phyloP scores from a whole-genome alignment of 2,113 vertebrate species.

The Turnix velox region DNA sequence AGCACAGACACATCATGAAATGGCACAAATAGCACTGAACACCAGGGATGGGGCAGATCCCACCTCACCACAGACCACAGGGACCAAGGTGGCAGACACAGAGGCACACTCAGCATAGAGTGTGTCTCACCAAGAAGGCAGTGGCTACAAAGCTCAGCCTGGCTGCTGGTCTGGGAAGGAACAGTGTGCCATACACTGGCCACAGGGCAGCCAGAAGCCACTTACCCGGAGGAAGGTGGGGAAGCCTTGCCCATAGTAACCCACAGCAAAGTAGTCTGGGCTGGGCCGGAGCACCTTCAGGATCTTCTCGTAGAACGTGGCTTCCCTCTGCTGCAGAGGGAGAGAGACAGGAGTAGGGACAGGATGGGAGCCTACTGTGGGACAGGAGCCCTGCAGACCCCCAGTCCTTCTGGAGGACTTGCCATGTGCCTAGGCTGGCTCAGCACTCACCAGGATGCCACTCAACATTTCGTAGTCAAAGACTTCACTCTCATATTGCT shows the following conservation, averaged over 20 bases:
- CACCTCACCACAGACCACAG: neutral
- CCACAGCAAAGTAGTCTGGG: slow-evolving; percentile 56
- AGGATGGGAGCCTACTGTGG: accelerated
- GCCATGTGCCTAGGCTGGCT: accelerated
- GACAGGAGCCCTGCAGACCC: neutral
- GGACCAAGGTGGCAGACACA: neutral
- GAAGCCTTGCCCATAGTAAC: slow-evolving; percentile 64
- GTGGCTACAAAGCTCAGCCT: accelerated
- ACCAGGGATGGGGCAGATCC: neutral
- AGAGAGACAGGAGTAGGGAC: neutral
- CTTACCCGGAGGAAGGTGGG: slow-evolving; percentile 65
- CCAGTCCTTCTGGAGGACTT: accelerated
- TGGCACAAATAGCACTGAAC: neutral
- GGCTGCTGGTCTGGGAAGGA: neutral
- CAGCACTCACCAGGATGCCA: slow-evolving; percentile 43
- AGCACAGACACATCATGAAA: neutral
- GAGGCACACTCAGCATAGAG: neutral
- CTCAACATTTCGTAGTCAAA: slow-evolving; percentile 63
- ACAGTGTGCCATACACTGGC: accelerated
- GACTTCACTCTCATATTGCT: slow-evolving; percentile 60
- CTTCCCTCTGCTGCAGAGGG: slow-evolving; percentile 31
- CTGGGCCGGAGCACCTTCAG: slow-evolving; percentile 65
- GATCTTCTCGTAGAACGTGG: slow-evolving; percentile 64
- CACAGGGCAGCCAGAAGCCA: accelerated
- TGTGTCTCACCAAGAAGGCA: accelerated